These are phyloP conservation scores for Cherax quadricarinatus DNA, from an alignment of 1,140 invertebrate species.

Conservation along the genomic window DNA sequence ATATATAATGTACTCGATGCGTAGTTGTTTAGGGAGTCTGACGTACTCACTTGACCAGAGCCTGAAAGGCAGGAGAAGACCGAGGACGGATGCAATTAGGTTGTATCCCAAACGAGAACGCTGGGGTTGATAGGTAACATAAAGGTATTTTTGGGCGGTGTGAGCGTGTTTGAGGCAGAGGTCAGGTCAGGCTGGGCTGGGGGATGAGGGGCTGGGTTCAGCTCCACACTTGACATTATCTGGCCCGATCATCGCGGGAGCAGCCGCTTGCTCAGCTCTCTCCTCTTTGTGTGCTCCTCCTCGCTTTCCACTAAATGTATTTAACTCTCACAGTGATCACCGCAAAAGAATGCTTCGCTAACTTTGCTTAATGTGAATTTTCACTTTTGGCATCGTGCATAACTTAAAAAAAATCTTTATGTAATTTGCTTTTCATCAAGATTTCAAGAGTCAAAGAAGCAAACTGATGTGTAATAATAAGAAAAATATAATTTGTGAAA, in stretches of 20 bases:
- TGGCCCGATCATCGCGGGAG: slow-evolving; percentile 14
- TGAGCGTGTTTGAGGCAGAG: neutral
- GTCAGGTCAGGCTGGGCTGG: slow-evolving; percentile 20
- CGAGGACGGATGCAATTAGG: too few relatives aligned
- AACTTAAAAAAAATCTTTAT: too few relatives aligned
- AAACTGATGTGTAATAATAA: neutral
- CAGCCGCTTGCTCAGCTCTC: neutral
- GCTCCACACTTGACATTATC: slow-evolving; percentile 35
- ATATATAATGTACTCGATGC: too few relatives aligned
- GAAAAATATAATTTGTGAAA: neutral
- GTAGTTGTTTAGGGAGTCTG: too few relatives aligned
- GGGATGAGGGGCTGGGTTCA: neutral
- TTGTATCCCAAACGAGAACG: too few relatives aligned
- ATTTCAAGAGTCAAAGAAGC: neutral
- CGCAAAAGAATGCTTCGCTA: neutral
- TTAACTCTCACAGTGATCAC: neutral
- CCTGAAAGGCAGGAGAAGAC: too few relatives aligned
- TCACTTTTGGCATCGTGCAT: too few relatives aligned
- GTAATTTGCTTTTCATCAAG: too few relatives aligned
- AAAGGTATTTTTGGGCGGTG: too few relatives aligned
- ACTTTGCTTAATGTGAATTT: too few relatives aligned
- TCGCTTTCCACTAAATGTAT: neutral
- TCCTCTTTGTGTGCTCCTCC: neutral
- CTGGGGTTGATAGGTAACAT: too few relatives aligned
- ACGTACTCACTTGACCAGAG: too few relatives aligned